Conservation (phyloP, 2,888 invertebrate species). For the Andrena haemorrhoa region DNA sequence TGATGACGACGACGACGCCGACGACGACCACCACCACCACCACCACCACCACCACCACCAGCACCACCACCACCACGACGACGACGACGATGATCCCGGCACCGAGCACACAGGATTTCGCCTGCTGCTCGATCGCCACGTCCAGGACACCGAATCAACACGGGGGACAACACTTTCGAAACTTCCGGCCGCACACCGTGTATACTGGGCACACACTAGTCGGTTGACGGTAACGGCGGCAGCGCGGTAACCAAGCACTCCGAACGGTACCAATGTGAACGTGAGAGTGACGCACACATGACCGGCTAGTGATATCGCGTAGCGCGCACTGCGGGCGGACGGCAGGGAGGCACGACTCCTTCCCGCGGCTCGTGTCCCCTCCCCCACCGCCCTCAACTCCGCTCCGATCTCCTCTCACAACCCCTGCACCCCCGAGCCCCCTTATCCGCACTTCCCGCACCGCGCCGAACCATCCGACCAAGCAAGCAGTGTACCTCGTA, state of each 20-base stretch:
- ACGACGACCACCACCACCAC: slow-evolving; percentile 7
- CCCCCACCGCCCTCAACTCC: slow-evolving; percentile 57
- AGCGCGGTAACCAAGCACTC: slow-evolving; percentile 71
- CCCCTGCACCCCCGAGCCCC: slow-evolving; percentile 31
- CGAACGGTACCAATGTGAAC: slow-evolving; percentile 74
- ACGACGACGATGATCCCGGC: slow-evolving; percentile 31
- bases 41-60: too few relatives aligned
- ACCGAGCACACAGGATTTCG: slow-evolving; percentile 43
- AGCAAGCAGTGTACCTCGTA: slow-evolving; percentile 39
- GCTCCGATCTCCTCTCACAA: slow-evolving; percentile 41
- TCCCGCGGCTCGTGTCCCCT: slow-evolving; percentile 75
- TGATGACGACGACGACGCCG: neutral
- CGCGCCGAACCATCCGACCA: slow-evolving; percentile 19
- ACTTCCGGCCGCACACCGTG: slow-evolving; percentile 67
- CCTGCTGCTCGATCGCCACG: slow-evolving; percentile 33
- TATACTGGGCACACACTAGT: slow-evolving; percentile 63
- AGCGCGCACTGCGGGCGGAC: slow-evolving; percentile 83
- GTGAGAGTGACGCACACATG: slow-evolving; percentile 80
- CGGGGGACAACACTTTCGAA: slow-evolving; percentile 58
- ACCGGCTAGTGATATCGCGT: slow-evolving; percentile 84
- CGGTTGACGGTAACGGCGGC: slow-evolving; percentile 64
- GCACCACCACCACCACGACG: too few relatives aligned
- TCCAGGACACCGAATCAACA: slow-evolving; percentile 51
- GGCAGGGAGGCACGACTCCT: slow-evolving; percentile 78
- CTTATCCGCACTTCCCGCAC: slow-evolving; percentile 32